Conservation (phyloP, 92 coral and sea anemone species). For the Siderastrea siderea region DNA sequence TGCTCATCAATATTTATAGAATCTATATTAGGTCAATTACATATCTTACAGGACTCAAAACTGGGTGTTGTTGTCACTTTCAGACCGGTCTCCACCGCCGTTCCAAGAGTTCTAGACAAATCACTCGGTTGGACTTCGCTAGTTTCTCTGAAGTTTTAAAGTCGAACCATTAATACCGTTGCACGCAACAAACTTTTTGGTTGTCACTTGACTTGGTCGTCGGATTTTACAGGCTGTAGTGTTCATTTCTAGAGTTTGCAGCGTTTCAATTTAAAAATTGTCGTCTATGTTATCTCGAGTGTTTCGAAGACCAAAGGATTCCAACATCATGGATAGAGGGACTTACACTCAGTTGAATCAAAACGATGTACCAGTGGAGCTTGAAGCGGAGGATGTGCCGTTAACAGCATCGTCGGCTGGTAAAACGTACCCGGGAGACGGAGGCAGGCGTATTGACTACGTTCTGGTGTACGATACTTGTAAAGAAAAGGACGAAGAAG, state of each 20-base stretch:
- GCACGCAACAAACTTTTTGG: too few relatives aligned
- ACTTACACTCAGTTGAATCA: conserved; percentile 20
- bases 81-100: too few relatives aligned
- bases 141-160: too few relatives aligned
- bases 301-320: conserved; percentile 1
- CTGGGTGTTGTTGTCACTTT: not conserved
- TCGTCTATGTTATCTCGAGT: conserved; percentile 28
- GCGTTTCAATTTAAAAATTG: not conserved
- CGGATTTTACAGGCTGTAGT: too few relatives aligned
- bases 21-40: not conserved
- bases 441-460: conserved; percentile 65
- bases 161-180: too few relatives aligned
- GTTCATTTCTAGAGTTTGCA: too few relatives aligned
- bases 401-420: conserved; percentile 1
- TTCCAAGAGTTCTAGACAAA: too few relatives aligned
- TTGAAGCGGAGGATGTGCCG: conserved; percentile 6
- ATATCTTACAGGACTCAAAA: not conserved
- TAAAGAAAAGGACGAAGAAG: conserved; percentile 71
- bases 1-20: conserved; percentile 23
- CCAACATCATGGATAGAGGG: conserved; percentile 29
- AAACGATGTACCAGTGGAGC: conserved; percentile 15
- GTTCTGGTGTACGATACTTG: conserved; percentile 75
- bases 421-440: conserved; percentile 12
- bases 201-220: too few relatives aligned
- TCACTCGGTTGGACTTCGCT: too few relatives aligned